phyloP scores from a whole-genome alignment of 2,797 vertebrate species.

The Enteromius mattozi region DNA sequence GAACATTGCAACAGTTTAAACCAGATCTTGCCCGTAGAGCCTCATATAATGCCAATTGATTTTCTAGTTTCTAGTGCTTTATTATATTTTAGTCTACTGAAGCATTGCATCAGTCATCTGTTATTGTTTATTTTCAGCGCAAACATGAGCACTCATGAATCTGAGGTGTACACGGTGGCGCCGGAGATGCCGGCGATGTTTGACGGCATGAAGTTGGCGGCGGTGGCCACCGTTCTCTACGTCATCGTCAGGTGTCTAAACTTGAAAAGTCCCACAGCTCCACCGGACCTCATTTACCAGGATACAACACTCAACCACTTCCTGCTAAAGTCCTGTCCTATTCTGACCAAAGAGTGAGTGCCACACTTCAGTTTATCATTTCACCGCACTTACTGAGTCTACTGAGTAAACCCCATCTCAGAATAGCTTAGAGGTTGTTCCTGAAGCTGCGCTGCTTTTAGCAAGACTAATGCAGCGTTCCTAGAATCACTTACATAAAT shows the following conservation, averaged over 20 bases:
- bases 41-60: background rate
- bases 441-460: constrained; percentile 7
- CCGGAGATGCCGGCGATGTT: constrained; percentile 86
- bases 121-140: constrained; percentile 17
- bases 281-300: constrained; percentile 87
- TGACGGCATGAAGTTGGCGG: constrained; percentile 87
- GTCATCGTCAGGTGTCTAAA: constrained; percentile 93
- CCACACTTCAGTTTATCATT: constrained; percentile 62
- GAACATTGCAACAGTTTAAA: background rate
- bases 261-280: constrained; percentile 88
- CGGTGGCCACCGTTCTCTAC: constrained; percentile 89
- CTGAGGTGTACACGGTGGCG: constrained; percentile 71
- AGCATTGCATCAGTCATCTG: background rate
- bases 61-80: background rate
- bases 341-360: constrained; percentile 97
- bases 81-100: background rate
- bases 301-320: constrained; percentile 87
- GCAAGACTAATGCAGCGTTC: background rate
- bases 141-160: constrained; percentile 75
- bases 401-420: background rate
- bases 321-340: constrained; percentile 90
- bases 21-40: background rate
- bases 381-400: background rate
- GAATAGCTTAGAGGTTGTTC: background rate
- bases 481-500: background rate